These are phyloP conservation scores for Cacatua alba DNA, from an alignment of 2,113 vertebrate species.

Conservation along the genomic window DNA sequence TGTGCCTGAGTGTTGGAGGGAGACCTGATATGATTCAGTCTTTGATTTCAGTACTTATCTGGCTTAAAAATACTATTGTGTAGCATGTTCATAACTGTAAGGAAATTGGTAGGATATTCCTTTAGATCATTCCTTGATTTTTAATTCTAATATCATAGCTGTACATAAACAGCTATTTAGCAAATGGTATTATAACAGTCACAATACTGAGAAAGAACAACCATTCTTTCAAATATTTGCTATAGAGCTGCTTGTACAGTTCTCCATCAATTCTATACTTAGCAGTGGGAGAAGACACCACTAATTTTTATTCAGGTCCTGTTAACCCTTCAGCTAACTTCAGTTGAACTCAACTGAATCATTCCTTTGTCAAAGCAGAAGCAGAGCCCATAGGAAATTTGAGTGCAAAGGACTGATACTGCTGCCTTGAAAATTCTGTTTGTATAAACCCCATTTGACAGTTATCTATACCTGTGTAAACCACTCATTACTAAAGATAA, in stretches of 20 bases:
- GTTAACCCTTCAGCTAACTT: constrained; percentile 23
- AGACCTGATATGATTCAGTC: constrained; percentile 56
- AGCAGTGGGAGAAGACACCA: not conserved
- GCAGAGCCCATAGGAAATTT: not conserved
- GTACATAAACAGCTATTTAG: not conserved
- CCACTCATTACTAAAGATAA: not conserved
- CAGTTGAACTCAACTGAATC: not conserved
- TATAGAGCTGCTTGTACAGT: not conserved
- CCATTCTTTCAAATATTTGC: not conserved
- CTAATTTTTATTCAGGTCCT: constrained; percentile 27
- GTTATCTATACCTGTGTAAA: not conserved
- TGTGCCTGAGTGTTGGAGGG: constrained; percentile 55
- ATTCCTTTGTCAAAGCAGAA: not conserved
- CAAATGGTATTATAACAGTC: not conserved
- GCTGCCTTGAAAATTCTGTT: not conserved
- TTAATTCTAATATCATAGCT: not conserved
- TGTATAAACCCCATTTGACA: not conserved
- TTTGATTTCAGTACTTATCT: constrained; percentile 29
- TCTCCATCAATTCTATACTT: constrained; percentile 5
- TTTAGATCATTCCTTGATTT: not conserved
- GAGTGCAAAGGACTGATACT: not conserved
- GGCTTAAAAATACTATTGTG: constrained; percentile 22
- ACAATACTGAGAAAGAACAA: not conserved
- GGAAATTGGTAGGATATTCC: not conserved
- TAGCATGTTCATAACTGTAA: not conserved